Evolutionary conservation across 2,113 vertebrate genomes (phyloP).

Genomic region (Gallinago media): DNA sequence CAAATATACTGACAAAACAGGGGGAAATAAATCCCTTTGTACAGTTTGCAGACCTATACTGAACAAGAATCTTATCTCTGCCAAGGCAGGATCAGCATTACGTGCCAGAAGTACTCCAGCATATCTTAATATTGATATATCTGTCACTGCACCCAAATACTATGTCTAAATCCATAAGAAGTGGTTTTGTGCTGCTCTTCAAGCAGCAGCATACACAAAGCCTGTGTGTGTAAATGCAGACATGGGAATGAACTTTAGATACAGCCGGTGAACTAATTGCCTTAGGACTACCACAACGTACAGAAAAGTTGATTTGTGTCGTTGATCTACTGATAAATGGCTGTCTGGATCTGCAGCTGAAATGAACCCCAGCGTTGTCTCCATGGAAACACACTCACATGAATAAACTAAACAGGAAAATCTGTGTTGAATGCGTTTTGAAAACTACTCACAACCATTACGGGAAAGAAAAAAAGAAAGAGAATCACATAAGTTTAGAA

Average conservation of each 20-base stretch:
- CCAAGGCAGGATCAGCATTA: not conserved
- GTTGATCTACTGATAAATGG: slow-evolving; percentile 6
- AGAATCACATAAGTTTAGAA: not conserved
- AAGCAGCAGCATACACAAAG: not conserved
- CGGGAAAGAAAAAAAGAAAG: not conserved
- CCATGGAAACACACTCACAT: slow-evolving; percentile 43
- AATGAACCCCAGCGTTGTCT: not conserved
- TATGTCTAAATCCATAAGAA: not conserved
- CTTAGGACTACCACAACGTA: not conserved
- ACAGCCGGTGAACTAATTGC: not conserved
- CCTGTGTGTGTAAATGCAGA: not conserved
- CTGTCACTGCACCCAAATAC: not conserved
- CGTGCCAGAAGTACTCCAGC: not conserved
- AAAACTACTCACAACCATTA: not conserved
- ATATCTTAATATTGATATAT: not conserved
- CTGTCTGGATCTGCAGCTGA: not conserved
- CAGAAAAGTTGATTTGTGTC: slow-evolving; percentile 43
- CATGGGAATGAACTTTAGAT: not conserved
- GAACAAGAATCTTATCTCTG: not conserved
- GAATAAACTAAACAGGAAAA: slow-evolving; percentile 43
- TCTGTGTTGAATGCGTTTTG: not conserved
- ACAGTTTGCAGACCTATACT: not conserved
- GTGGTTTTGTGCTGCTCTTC: not conserved
- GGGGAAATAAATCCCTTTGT: not conserved
- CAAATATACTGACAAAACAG: not conserved